Evolutionary conservation across 2,113 vertebrate genomes (phyloP).

Genomic region (Odontesthes bonariensis): DNA sequence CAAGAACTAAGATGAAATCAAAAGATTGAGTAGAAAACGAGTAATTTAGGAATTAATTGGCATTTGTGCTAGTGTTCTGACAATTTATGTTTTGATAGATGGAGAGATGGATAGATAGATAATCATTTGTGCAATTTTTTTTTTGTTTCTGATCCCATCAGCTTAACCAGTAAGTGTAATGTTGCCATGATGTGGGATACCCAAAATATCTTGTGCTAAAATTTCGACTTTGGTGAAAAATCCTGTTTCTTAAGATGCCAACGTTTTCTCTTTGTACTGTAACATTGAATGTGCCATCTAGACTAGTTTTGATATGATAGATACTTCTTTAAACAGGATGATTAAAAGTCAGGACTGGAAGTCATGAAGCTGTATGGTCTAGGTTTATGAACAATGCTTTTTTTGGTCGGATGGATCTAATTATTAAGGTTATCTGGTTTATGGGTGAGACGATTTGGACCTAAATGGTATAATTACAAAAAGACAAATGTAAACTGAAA

Average conservation of each 20-base stretch:
- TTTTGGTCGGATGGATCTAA: too few species aligned
- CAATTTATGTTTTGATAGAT: too few species aligned
- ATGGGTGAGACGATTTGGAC: too few species aligned
- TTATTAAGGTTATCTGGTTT: too few species aligned
- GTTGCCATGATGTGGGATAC: background rate
- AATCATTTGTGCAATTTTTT: too few species aligned
- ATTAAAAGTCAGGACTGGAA: background rate
- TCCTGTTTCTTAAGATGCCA: background rate
- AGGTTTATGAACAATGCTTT: too few species aligned
- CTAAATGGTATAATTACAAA: background rate
- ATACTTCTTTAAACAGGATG: too few species aligned
- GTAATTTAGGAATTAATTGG: background rate
- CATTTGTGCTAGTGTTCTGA: background rate
- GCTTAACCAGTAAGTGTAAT: background rate
- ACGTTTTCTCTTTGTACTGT: too few species aligned
- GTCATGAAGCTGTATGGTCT: too few species aligned
- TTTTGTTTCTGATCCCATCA: background rate
- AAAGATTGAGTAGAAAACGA: background rate
- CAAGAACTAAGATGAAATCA: background rate
- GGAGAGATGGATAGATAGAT: too few species aligned
- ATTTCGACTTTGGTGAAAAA: background rate
- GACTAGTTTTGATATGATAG: too few species aligned
- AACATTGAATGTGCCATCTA: too few species aligned
- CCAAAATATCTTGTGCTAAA: background rate
- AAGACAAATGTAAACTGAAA: background rate